A percentile compares a stretch with the other conserved stretches of the same genome.
Conservation (phyloP, 2,113 vertebrate genomes). For the Osmerus eperlanus region DNA sequence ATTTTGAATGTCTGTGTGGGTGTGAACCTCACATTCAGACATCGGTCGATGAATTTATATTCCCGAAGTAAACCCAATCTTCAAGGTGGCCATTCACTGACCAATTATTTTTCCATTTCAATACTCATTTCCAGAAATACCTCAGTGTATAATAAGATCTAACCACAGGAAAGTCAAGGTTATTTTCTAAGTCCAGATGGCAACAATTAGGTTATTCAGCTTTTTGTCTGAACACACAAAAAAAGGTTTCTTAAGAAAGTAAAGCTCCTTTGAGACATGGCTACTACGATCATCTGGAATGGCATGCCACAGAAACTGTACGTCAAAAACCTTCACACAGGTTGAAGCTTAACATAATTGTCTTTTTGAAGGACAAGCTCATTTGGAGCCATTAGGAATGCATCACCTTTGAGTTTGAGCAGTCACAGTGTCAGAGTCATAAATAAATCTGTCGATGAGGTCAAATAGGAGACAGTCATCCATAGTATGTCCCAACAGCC, state of each 20-base stretch:
- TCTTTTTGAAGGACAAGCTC: constrained; percentile 13
- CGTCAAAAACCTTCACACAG: background rate
- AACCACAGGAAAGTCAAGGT: constrained; percentile 17
- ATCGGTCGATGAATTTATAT: constrained; percentile 1
- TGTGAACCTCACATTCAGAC: constrained; percentile 12
- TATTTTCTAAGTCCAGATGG: constrained; percentile 29
- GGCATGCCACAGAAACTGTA: background rate
- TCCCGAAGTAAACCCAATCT: constrained; percentile 13
- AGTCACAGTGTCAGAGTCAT: constrained; percentile 19
- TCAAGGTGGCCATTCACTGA: constrained; percentile 27
- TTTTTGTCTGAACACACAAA: background rate
- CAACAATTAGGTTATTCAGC: constrained; percentile 12
- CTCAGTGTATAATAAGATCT: constrained; percentile 22
- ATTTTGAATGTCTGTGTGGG: constrained; percentile 7
- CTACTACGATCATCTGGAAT: background rate
- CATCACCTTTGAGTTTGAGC: constrained; percentile 28
- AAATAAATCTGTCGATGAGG: constrained; percentile 29
- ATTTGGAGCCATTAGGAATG: constrained; percentile 23
- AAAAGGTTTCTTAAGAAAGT: constrained; percentile 19
- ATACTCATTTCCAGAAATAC: constrained; percentile 21
- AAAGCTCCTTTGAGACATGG: background rate
- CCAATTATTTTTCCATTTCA: constrained; percentile 27
- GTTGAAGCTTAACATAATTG: constrained; percentile 8
- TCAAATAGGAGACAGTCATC: constrained; percentile 31
- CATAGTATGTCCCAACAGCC: constrained; percentile 1